Evolutionary conservation across 2,797 vertebrate species (phyloP).

Genomic region (Coluber constrictor): DNA sequence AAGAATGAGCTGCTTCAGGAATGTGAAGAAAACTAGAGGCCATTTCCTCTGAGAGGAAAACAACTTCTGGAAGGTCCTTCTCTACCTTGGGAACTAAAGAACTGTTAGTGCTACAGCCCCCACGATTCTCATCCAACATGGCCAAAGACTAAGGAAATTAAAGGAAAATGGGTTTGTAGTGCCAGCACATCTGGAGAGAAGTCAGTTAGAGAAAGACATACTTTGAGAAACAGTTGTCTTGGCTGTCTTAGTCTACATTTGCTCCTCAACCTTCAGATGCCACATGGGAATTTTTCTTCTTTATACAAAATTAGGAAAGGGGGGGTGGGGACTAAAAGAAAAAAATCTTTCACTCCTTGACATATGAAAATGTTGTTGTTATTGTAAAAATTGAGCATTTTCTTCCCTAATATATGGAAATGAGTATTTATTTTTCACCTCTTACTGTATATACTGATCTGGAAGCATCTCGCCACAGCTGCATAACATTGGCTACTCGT

Average conservation of each 20-base stretch:
- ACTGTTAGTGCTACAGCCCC: not conserved
- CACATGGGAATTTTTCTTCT: not conserved
- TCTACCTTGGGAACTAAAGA: not conserved
- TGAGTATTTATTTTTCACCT: not conserved
- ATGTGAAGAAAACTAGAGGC: not conserved
- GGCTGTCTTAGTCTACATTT: not conserved
- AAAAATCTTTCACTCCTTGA: not conserved
- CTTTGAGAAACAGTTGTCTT: not conserved
- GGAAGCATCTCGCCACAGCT: not conserved
- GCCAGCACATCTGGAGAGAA: constrained; percentile 24
- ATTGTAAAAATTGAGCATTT: not conserved
- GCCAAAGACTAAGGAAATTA: not conserved
- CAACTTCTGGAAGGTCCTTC: not conserved
- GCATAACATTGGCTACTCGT: not conserved
- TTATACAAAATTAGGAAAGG: not conserved
- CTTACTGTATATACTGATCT: not conserved
- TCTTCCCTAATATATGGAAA: not conserved
- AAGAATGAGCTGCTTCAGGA: not conserved
- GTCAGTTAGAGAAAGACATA: not conserved
- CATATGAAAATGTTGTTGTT: not conserved
- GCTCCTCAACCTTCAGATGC: not conserved
- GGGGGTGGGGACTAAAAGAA: not conserved
- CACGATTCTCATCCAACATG: not conserved
- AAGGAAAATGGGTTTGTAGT: not conserved
- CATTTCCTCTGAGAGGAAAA: not conserved